A percentile compares a stretch with the other conserved stretches of the same genome.
Conservation (phyloP, 1,140 invertebrate genomes). For the Homalodisca vitripennis region DNA sequence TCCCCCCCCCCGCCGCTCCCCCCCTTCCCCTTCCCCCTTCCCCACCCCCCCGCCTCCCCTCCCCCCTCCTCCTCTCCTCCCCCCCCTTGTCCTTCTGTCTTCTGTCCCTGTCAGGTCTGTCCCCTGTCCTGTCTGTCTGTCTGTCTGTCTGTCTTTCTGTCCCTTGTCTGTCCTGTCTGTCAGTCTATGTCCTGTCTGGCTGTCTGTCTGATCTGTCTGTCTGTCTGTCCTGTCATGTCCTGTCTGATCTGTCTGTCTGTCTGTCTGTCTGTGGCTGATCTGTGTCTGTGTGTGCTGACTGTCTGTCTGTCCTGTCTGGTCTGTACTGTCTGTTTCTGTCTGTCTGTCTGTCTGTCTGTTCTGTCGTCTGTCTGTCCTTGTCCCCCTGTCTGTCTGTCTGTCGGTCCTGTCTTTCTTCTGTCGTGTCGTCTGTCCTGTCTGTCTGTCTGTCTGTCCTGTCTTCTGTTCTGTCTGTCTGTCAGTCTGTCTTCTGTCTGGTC, state of each 20-base stretch:
- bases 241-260: not conserved
- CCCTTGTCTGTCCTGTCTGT: too few species aligned
- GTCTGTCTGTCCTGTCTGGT: not conserved
- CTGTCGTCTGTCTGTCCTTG: too few species aligned
- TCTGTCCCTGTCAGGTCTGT: not conserved
- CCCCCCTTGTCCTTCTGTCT: not conserved
- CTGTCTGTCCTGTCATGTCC: not conserved
- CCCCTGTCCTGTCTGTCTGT: not conserved
- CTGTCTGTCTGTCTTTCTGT: not conserved
- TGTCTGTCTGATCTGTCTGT: too few species aligned
- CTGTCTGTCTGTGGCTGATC: not conserved
- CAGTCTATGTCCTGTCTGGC: too few species aligned
- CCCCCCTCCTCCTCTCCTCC: not conserved
- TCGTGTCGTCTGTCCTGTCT: not conserved
- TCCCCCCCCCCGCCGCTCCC: constrained; percentile 7
- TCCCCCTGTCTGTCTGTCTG: not conserved
- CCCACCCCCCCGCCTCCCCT: not conserved
- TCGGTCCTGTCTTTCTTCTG: not conserved
- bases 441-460: not conserved
- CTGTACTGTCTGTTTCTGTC: too few species aligned
- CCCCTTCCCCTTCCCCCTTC: not conserved
- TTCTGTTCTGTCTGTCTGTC: not conserved
- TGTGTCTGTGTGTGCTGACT: not conserved
- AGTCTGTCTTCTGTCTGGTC: not conserved
- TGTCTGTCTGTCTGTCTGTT: too few species aligned